Conservation (phyloP, 2,888 invertebrate genomes). For the Polia nebulosa region DNA sequence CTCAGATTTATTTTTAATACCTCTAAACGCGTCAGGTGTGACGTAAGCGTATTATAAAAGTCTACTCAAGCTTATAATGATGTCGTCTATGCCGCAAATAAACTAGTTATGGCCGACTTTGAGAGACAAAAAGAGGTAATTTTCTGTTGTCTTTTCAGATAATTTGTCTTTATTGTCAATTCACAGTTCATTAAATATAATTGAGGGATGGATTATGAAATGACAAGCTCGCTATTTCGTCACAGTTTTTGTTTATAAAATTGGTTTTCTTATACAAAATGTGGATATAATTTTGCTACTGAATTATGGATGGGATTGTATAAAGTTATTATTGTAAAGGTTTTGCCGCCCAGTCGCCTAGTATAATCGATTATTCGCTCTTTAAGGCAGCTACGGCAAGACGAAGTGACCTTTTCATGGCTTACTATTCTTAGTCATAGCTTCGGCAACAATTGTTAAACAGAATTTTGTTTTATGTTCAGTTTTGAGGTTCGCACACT, state of each 20-base stretch:
- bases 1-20: slow-evolving; percentile 59
- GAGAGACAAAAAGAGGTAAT: slow-evolving; percentile 52
- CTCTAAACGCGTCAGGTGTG: slow-evolving; percentile 62
- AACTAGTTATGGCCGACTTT: slow-evolving; percentile 55
- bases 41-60: slow-evolving; percentile 68
- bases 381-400: slow-evolving; percentile 36
- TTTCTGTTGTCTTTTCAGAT: slow-evolving; percentile 55
- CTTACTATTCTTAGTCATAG: slow-evolving; percentile 29
- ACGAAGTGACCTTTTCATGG: slow-evolving; percentile 48
- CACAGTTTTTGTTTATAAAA: slow-evolving; percentile 10
- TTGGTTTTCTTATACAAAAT: background rate
- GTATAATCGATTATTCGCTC: slow-evolving; percentile 53
- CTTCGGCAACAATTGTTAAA: slow-evolving; percentile 11
- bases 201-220: slow-evolving; percentile 50
- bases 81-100: slow-evolving; percentile 66
- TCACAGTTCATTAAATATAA: slow-evolving; percentile 55
- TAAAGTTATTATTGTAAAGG: slow-evolving; percentile 46
- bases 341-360: slow-evolving; percentile 35
- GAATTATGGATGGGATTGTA: slow-evolving; percentile 34
- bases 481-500: background rate
- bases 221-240: slow-evolving; percentile 12
- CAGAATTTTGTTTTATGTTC: background rate
- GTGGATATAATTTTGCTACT: slow-evolving; percentile 9
- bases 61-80: slow-evolving; percentile 61
- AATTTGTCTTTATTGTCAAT: slow-evolving; percentile 52